These are phyloP conservation scores for Andrena bicolor DNA, from an alignment of 2,888 invertebrate species.

Conservation along the genomic window DNA sequence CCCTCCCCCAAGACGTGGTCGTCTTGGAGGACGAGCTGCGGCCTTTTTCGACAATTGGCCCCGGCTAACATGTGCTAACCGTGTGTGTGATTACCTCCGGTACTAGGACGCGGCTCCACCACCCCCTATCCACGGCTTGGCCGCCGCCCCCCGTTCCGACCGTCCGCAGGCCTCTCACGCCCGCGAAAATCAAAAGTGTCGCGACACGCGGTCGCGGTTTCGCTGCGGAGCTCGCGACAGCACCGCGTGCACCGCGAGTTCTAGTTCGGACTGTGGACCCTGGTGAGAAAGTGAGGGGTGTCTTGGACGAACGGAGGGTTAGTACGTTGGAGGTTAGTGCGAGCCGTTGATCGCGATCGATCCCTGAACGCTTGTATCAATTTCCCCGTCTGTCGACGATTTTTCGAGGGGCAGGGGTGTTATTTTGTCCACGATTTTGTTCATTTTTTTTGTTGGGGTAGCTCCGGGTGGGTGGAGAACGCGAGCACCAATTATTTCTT, in stretches of 20 bases:
- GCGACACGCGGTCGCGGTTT: conserved; percentile 20
- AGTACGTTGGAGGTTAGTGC: background rate
- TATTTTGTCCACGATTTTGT: conserved; percentile 11
- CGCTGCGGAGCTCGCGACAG: background rate
- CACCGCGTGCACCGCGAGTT: background rate
- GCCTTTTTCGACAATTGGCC: conserved; percentile 77
- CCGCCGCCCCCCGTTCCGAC: background rate
- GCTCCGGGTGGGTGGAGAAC: conserved; percentile 22
- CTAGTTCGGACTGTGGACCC: background rate
- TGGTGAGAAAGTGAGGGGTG: conserved; percentile 9
- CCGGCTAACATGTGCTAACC: conserved; percentile 74
- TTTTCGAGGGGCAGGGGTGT: conserved; percentile 4
- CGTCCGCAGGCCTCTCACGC: conserved; percentile 6
- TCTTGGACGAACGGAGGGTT: background rate
- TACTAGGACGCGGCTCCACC: conserved; percentile 29
- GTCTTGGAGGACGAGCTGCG: conserved; percentile 70
- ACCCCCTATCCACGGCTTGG: background rate
- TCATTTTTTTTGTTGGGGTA: conserved; percentile 18
- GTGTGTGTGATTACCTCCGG: conserved; percentile 71
- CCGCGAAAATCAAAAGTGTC: conserved; percentile 68
- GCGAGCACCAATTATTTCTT: conserved; percentile 74
- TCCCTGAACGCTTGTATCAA: background rate
- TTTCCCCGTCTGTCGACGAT: background rate
- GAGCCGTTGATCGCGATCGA: conserved; percentile 18
- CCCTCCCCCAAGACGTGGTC: conserved; percentile 73